A percentile compares a stretch with the other conserved stretches of the same genome.
Evolutionary conservation across 2,797 vertebrate species (phyloP).

Genomic region (Chelonia mydas): DNA sequence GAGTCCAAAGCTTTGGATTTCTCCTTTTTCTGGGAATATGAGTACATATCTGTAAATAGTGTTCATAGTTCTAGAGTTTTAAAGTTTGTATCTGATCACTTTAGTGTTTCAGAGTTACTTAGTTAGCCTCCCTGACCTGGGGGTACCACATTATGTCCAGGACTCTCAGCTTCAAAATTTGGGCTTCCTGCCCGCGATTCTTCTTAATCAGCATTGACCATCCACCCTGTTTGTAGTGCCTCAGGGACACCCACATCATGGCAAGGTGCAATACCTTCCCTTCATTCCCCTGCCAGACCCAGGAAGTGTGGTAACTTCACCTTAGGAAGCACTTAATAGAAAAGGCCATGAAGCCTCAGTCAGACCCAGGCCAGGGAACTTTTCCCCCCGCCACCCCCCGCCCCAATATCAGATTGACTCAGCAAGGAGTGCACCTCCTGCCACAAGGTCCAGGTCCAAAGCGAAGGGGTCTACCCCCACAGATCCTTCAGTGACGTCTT

Average conservation of each 20-base stretch:
- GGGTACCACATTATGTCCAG: no score
- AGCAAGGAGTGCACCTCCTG: background rate
- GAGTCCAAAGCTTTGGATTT: no score
- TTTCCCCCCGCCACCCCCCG: rapidly evolving
- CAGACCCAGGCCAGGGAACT: background rate
- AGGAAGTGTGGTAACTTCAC: background rate
- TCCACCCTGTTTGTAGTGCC: background rate
- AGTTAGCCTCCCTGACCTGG: no score
- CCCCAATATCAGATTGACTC: background rate
- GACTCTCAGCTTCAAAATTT: background rate
- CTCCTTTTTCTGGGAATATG: no score
- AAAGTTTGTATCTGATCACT: no score
- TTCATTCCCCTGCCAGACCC: background rate
- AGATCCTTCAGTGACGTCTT: background rate
- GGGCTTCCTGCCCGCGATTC: background rate
- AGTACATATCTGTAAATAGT: no score
- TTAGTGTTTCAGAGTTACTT: no score
- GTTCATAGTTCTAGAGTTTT: no score
- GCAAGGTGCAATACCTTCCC: background rate
- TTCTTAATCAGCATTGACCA: background rate
- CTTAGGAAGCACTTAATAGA: background rate
- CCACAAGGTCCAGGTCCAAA: background rate
- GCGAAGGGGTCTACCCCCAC: background rate
- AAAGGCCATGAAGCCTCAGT: background rate
- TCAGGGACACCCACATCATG: background rate